phyloP scores from a whole-genome alignment of 1,140 invertebrate species.

The Dinothrombium tinctorium region DNA sequence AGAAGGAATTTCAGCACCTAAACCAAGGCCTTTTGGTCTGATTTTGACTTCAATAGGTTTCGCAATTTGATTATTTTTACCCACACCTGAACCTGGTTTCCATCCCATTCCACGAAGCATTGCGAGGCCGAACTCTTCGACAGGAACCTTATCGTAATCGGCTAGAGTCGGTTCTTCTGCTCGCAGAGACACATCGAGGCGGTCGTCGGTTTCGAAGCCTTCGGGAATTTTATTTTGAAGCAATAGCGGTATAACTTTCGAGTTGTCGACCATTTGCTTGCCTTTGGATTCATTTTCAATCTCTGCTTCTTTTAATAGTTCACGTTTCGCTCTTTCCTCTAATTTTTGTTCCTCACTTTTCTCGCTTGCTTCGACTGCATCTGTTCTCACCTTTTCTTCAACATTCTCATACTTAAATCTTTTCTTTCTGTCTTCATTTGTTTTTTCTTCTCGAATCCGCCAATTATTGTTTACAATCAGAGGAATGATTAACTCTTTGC shows the following conservation, averaged over 20 bases:
- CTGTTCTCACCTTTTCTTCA: no score
- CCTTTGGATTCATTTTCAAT: slow-evolving; percentile 18
- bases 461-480: no score
- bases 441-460: no score
- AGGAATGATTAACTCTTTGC: no score
- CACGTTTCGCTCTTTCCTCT: slow-evolving; percentile 20
- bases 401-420: no score
- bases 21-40: slow-evolving; percentile 65
- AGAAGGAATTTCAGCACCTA: no score
- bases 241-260: slow-evolving; percentile 21
- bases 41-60: slow-evolving; percentile 30
- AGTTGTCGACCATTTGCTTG: slow-evolving; percentile 17
- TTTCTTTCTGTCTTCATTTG: no score
- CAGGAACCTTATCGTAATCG: slow-evolving; percentile 71
- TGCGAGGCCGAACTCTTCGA: slow-evolving; percentile 64
- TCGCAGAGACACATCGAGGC: slow-evolving; percentile 24
- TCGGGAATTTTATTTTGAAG: slow-evolving; percentile 26
- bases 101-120: slow-evolving; percentile 88
- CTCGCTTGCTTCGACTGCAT: no score
- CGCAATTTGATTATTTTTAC: slow-evolving; percentile 17
- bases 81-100: no score
- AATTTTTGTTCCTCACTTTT: no score
- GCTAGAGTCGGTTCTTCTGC: slow-evolving; percentile 31
- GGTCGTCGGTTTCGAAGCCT: slow-evolving; percentile 26
- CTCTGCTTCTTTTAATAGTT: slow-evolving; percentile 21